These are phyloP conservation scores for Pachliopta kotzebuea DNA, from an alignment of 2,888 invertebrate genomes.

Conservation along the genomic window DNA sequence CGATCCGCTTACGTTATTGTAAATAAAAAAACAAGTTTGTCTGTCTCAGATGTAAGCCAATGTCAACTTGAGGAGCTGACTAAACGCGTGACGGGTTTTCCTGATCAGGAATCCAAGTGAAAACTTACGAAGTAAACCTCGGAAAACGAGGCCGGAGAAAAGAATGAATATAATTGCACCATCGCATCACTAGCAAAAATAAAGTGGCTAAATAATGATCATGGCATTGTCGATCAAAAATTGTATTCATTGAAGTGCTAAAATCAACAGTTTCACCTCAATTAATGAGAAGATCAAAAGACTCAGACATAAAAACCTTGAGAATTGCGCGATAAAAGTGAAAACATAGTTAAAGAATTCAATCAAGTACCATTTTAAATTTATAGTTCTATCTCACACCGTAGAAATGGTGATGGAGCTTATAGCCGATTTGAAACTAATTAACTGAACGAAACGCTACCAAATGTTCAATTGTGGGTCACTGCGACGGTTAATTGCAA, in stretches of 20 bases:
- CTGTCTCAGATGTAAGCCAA: slow-evolving; percentile 27
- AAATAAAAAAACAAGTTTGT: slow-evolving; percentile 17
- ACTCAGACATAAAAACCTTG: neutral
- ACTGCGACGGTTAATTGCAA: slow-evolving; percentile 72
- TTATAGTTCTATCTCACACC: slow-evolving; percentile 34
- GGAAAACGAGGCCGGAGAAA: slow-evolving; percentile 20
- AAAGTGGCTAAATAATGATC: neutral
- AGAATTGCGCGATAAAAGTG: slow-evolving; percentile 8
- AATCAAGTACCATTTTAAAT: slow-evolving; percentile 38
- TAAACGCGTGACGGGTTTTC: slow-evolving; percentile 24
- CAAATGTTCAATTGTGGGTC: slow-evolving; percentile 63
- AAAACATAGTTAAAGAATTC: slow-evolving; percentile 49
- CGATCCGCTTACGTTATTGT: slow-evolving; percentile 15
- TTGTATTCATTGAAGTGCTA: neutral
- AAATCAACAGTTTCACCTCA: neutral
- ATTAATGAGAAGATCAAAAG: neutral
- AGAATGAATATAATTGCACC: slow-evolving; percentile 18
- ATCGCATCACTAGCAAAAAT: neutral
- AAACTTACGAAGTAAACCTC: slow-evolving; percentile 19
- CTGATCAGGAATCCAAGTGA: slow-evolving; percentile 29
- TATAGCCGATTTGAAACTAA: slow-evolving; percentile 59
- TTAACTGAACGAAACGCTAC: slow-evolving; percentile 55
- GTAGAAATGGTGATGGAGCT: slow-evolving; percentile 49
- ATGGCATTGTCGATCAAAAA: neutral
- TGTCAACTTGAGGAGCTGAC: slow-evolving; percentile 23